Percentiles rank a stretch among this genome's conserved stretches.
These are phyloP conservation scores for Myopa tessellatipennis DNA, from an alignment of 2,888 invertebrate species.

Conservation along the genomic window DNA sequence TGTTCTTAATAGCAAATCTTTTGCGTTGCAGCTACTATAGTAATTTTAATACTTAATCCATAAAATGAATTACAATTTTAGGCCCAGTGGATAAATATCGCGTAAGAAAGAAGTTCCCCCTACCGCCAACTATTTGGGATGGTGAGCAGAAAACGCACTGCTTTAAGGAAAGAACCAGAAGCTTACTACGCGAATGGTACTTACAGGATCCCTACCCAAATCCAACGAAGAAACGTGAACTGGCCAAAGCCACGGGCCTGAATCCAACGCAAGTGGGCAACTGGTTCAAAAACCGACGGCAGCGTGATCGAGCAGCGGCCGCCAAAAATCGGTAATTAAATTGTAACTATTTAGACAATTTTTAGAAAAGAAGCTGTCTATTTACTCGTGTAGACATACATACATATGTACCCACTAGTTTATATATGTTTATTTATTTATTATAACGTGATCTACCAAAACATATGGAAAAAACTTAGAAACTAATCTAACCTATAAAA, in stretches of 20 bases:
- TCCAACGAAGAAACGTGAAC: constrained; percentile 91
- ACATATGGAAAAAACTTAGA: too few relatives aligned
- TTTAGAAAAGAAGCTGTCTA: too few relatives aligned
- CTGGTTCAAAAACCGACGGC: constrained; percentile 92
- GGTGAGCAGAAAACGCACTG: constrained; percentile 97
- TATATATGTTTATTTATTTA: too few relatives aligned
- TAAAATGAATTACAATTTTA: constrained; percentile 42
- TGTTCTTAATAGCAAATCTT: too few relatives aligned
- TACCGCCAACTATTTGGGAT: constrained; percentile 94
- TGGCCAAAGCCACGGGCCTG: constrained; percentile 90
- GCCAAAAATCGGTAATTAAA: constrained; percentile 92
- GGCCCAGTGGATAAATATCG: constrained; percentile 93
- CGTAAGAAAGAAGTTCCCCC: constrained; percentile 92
- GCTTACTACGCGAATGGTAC: constrained; percentile 96
- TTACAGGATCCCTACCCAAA: constrained; percentile 97
- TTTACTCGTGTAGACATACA: too few relatives aligned
- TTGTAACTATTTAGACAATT: neutral
- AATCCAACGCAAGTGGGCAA: constrained; percentile 94
- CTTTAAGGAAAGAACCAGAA: constrained; percentile 95
- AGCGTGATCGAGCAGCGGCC: constrained; percentile 89
- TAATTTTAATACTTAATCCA: too few relatives aligned
- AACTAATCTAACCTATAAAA: too few relatives aligned
- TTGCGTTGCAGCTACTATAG: too few relatives aligned
- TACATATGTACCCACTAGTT: too few relatives aligned
- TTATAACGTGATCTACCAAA: too few relatives aligned